A percentile compares a stretch with the other conserved stretches of the same genome.
Evolutionary conservation across 1,140 invertebrate species (phyloP).

Genomic region (Latrodectus geometricus): DNA sequence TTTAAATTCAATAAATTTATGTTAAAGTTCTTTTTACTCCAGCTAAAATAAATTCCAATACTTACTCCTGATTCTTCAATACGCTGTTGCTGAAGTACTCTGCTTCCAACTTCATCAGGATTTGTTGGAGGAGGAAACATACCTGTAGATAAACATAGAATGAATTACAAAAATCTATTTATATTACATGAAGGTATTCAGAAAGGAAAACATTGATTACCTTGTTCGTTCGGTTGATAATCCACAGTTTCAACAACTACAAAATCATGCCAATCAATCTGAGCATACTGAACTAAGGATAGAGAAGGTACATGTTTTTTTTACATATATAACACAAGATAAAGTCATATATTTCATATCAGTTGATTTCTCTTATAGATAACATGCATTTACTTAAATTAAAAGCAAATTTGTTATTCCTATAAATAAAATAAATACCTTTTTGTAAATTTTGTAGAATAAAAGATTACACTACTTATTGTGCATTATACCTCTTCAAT

Average conservation of each 20-base stretch:
- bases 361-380: too few relatives aligned
- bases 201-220: conserved; percentile 72
- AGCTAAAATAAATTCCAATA: neutral
- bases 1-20: too few relatives aligned
- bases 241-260: conserved; percentile 99
- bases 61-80: conserved; percentile 69
- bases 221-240: conserved; percentile 95
- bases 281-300: conserved; percentile 87
- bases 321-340: too few relatives aligned
- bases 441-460: too few relatives aligned
- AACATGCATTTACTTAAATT: too few relatives aligned
- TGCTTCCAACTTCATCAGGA: conserved; percentile 94
- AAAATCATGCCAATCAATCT: conserved; percentile 99
- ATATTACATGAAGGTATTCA: neutral
- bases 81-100: conserved; percentile 85
- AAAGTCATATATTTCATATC: too few relatives aligned
- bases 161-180: neutral
- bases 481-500: too few relatives aligned
- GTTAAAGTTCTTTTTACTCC: too few relatives aligned
- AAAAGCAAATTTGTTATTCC: too few relatives aligned
- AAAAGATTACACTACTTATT: too few relatives aligned
- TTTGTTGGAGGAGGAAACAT: conserved; percentile 95
- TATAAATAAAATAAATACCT: too few relatives aligned
- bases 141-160: conserved; percentile 57
- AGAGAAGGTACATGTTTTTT: too few relatives aligned